Evolutionary conservation across 2,888 invertebrate genomes (phyloP), one percentile per base, ranked within the genome.

Genomic region (Nephrocerus scutellatus): DNA sequence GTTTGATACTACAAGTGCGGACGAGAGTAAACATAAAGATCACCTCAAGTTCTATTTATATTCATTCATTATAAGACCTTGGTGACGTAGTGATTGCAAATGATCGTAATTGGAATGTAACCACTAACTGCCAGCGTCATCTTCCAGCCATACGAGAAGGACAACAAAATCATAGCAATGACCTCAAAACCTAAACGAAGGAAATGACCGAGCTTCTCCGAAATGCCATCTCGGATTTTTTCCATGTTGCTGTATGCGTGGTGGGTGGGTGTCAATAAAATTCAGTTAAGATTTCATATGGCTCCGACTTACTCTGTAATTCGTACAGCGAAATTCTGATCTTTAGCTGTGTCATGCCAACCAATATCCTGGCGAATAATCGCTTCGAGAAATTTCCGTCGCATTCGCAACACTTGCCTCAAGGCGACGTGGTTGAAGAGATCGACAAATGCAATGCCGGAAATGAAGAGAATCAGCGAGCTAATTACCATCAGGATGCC

Each of bases 81-180:
- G 8, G 83, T 79, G 26, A 87, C 80, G 9, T 82, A 55, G 6
- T 77, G 79, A 6, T 84, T 83, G 7, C 81, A 73, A 4, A 75
- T 70, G 3, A 82, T 79, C 30, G 86, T 73, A 32, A 86, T 59
- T 0, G 88, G 88, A 4, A 83, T 76, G 40, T 82, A 77, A 10
- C 80, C 74, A 39, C 87, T 62, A 36, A 86, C 79, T 30, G 86
- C 80, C 13, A 85, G 68, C 0, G 88, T 84, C 34, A 89, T 68
- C 59, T 85, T 77, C 86, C 87, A 88, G 31, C 86, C 86, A 57
- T 82, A 81, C 1, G 72, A 60, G 55, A 88, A 77, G 1, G 85
- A 83, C 33, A 82, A 75, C 10, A 31, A 23, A 5, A 50, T 24
- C 3, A 40, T 34, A 7, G 44, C 30, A 6, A 47, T 6, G 9